phyloP scores from a whole-genome alignment of 2,797 vertebrate genomes.

The Chiroxiphia lanceolata region DNA sequence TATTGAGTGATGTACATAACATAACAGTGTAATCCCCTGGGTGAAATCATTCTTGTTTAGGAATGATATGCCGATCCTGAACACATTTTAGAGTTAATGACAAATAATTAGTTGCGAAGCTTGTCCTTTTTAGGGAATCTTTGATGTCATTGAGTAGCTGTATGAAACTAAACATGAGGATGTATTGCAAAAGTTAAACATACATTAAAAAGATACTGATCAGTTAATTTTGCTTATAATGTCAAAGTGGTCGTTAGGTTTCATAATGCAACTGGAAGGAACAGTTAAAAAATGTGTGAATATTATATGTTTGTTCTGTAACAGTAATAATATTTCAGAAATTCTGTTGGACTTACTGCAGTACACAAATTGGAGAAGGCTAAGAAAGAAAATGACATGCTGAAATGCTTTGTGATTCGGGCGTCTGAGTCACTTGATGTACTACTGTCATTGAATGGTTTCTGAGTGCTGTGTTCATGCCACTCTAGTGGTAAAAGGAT shows the following conservation, averaged over 20 bases:
- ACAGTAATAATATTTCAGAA: neutral
- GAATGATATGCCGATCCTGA: neutral
- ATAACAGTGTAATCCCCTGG: neutral
- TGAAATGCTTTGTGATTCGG: neutral
- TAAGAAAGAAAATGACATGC: neutral
- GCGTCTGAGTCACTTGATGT: neutral
- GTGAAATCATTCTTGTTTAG: neutral
- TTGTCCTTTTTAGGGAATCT: neutral
- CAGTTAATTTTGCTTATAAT: neutral
- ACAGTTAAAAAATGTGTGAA: neutral
- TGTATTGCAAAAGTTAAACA: neutral
- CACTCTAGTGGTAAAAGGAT: neutral
- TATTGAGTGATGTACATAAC: accelerated
- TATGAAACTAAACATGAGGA: neutral
- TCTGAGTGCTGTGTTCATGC: neutral
- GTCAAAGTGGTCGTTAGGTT: neutral
- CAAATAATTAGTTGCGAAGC: neutral
- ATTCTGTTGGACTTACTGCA: neutral
- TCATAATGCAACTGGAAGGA: neutral
- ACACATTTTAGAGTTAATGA: neutral
- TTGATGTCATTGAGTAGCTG: neutral
- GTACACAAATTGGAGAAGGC: neutral
- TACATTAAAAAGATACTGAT: neutral
- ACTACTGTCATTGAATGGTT: neutral
- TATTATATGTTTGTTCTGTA: neutral